Evolutionary conservation across 2,888 invertebrate species (phyloP).

Genomic region (Adineta ricciae): DNA sequence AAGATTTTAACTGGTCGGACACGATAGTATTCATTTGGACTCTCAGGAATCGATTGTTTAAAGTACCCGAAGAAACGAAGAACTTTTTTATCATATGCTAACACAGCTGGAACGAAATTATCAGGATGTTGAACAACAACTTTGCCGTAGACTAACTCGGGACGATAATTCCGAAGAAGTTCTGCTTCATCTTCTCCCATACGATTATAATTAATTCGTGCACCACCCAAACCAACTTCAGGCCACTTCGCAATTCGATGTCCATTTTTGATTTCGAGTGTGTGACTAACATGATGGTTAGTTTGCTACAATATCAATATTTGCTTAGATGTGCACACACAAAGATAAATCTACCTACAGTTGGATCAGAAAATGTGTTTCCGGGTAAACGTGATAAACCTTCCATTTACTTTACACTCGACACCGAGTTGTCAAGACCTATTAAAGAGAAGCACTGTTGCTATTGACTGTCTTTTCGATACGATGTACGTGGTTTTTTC

Average conservation of each 20-base stretch:
- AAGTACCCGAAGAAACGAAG: constrained; percentile 72
- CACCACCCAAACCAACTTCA: constrained; percentile 43
- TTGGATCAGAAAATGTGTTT: constrained; percentile 45
- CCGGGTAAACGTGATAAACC: constrained; percentile 49
- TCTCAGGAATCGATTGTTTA: constrained; percentile 68
- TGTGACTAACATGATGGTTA: constrained; percentile 47
- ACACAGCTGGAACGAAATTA: constrained; percentile 50
- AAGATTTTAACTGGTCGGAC: constrained; percentile 52
- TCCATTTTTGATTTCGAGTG: constrained; percentile 48
- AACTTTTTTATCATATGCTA: constrained; percentile 53
- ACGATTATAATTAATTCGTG: constrained; percentile 44
- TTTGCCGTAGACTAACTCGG: constrained; percentile 50
- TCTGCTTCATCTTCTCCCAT: constrained; percentile 47
- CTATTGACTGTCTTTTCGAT: not conserved
- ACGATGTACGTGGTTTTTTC: not conserved
- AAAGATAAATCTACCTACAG: constrained; percentile 39
- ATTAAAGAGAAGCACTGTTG: not conserved
- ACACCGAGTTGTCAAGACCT: not conserved
- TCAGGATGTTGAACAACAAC: constrained; percentile 49
- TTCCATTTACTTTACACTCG: constrained; percentile 40
- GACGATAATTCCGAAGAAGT: constrained; percentile 48
- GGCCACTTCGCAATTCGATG: constrained; percentile 44
- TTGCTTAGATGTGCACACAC: not conserved
- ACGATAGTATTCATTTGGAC: constrained; percentile 62
- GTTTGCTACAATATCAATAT: constrained; percentile 40